Percentiles rank a stretch among this genome's conserved stretches.
Evolutionary conservation across 2,888 invertebrate species (phyloP).

Genomic region (Cryptus viduatorius): DNA sequence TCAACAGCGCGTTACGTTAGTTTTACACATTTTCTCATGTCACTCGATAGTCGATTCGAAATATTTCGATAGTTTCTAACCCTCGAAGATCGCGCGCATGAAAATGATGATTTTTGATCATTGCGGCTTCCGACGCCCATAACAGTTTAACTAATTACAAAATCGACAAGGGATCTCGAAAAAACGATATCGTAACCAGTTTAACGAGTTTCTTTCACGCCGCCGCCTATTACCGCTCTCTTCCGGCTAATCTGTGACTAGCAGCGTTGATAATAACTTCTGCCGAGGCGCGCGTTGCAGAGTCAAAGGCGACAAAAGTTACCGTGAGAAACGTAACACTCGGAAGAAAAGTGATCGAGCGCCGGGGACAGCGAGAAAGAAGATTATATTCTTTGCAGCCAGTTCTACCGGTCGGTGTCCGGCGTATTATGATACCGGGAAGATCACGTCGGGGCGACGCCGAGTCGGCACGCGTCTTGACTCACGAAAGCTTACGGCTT

Average conservation of each 20-base stretch:
- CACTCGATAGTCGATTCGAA: background rate
- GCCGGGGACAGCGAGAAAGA: background rate
- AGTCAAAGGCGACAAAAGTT: slow-evolving; percentile 66
- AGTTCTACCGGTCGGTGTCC: slow-evolving; percentile 20
- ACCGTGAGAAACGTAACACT: slow-evolving; percentile 62
- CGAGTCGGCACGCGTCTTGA: slow-evolving; percentile 66
- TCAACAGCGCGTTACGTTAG: background rate
- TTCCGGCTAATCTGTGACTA: slow-evolving; percentile 26
- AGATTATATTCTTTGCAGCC: slow-evolving; percentile 6
- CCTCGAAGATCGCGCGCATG: too few species aligned
- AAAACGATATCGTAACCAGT: slow-evolving; percentile 25
- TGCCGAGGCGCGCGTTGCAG: slow-evolving; percentile 23
- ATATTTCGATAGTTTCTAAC: too few species aligned
- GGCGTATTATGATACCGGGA: slow-evolving; percentile 7
- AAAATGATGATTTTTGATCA: too few species aligned
- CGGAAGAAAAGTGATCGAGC: background rate
- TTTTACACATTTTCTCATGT: slow-evolving; percentile 34
- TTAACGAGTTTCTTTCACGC: slow-evolving; percentile 30
- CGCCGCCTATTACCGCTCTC: slow-evolving; percentile 6
- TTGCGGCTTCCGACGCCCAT: too few species aligned
- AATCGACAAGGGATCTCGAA: background rate
- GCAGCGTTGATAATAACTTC: slow-evolving; percentile 21
- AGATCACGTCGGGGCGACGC: slow-evolving; percentile 69
- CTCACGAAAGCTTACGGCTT: slow-evolving; percentile 35
- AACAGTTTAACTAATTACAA: too few species aligned